Percentiles rank a stretch among this genome's conserved stretches.
phyloP scores from a whole-genome alignment of 2,888 invertebrate genomes.

The Lypha dubia region DNA sequence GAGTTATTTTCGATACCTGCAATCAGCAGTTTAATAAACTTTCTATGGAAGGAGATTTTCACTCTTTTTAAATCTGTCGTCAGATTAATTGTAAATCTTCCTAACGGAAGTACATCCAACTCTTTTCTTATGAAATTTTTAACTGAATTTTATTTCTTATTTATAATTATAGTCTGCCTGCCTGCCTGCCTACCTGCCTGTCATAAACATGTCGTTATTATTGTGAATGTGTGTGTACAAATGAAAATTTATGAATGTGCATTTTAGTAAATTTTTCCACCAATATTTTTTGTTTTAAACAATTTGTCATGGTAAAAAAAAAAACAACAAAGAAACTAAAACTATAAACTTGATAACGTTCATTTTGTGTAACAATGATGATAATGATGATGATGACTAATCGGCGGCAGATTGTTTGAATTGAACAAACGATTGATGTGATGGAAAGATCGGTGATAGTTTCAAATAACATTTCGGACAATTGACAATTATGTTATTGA shows the following conservation, averaged over 20 bases:
- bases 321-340: too few relatives aligned
- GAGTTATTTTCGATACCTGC: too few relatives aligned
- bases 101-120: neutral
- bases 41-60: too few relatives aligned
- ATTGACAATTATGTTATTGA: slow-evolving; percentile 61
- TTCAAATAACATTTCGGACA: slow-evolving; percentile 38
- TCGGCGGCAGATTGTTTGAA: slow-evolving; percentile 24
- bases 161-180: slow-evolving; percentile 6
- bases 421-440: slow-evolving; percentile 24
- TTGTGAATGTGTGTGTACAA: neutral
- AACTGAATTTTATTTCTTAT: neutral
- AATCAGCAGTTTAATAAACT: too few relatives aligned
- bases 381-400: too few relatives aligned
- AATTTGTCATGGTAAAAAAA: slow-evolving; percentile 18
- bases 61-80: too few relatives aligned
- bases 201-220: slow-evolving; percentile 4
- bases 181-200: too few relatives aligned
- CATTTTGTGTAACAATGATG: slow-evolving; percentile 40
- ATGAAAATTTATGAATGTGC: neutral
- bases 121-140: neutral
- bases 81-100: slow-evolving; percentile 1
- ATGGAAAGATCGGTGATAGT: slow-evolving; percentile 17
- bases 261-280: neutral
- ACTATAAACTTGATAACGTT: slow-evolving; percentile 37
- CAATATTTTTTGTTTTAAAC: neutral